Evolutionary conservation across 2,113 vertebrate genomes (phyloP).

Genomic region (Rhea pennata): DNA sequence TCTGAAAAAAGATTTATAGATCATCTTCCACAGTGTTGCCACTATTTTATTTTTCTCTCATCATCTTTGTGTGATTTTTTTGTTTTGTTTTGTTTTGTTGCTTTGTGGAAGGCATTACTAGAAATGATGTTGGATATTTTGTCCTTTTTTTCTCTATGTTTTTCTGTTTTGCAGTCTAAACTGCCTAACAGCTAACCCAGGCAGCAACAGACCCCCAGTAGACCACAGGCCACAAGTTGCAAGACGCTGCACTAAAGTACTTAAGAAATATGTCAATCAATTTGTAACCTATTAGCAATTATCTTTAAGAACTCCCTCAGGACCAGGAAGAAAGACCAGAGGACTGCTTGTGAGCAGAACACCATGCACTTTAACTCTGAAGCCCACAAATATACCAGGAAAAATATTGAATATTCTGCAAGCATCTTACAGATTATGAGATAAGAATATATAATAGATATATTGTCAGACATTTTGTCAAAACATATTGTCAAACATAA

Average conservation of each 20-base stretch:
- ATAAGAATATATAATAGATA: neutral
- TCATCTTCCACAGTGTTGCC: neutral
- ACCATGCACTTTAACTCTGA: neutral
- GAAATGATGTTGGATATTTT: neutral
- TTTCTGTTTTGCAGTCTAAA: neutral
- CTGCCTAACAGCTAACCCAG: neutral
- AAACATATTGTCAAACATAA: neutral
- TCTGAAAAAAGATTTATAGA: neutral
- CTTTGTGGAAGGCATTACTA: neutral
- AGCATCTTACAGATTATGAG: neutral
- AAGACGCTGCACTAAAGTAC: neutral
- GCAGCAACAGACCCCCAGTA: neutral
- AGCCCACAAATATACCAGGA: neutral
- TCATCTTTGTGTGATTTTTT: neutral
- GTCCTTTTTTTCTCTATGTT: neutral
- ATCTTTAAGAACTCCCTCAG: slow-evolving; percentile 1
- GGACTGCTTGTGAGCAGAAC: neutral
- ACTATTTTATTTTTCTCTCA: neutral
- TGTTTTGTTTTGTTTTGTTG: neutral
- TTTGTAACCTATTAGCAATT: slow-evolving; percentile 29
- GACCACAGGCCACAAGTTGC: neutral
- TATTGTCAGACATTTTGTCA: neutral
- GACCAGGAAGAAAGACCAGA: neutral
- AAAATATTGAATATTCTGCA: neutral
- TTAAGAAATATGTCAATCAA: neutral